Base-by-base conservation (phyloP, 2,113 vertebrate species). In the Neopipo cinnamomea region DNA sequence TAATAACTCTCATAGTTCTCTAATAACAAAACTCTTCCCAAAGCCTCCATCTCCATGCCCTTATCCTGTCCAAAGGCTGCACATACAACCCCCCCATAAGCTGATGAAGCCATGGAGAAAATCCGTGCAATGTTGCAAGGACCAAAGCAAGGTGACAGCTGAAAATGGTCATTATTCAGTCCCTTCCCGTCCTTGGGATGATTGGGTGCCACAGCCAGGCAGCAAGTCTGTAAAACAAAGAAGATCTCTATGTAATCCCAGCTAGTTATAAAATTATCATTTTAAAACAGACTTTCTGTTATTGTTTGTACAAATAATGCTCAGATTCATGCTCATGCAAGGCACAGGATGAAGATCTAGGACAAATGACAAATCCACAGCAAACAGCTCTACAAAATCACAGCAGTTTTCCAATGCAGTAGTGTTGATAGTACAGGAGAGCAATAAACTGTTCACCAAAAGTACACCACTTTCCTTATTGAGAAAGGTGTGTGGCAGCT, bases 11-110 rank as follows among this genome's bases (percentile, higher is more conserved):
- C 50, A 52, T 52, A 52, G 10, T 77, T 81, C 53, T 81, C 25
- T 59, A 70, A 47, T 6, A 55, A 27, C 17, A 81, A 50, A 87
- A 73, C 25, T 59, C 49, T 47, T 55, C 35, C 49, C 35, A 87
- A 84, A 53, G 27, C 11, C 19, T 53, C 21, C 16, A 17, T n/a
- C 33, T 86, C 9, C 15, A 19, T 62, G 47, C 15, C 27, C 19
- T 17, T 23, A 9, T 63, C 52, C 52, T 76, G 28, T 42, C 37
- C 88, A 67, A 59, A 65, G n/a, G 14, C n/a, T 12, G 23, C 21
- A 20, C 1, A 0, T 1, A 0, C 56, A 88, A 61, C 9, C 1
- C 4, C 4, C n/a, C 12, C 16, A 28, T 13, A 79, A 14, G 3
- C 28, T 67, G 35, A 58, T 27, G 58, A 87, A 67, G 18, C 30